phyloP scores from a whole-genome alignment of 2,113 vertebrate genomes.

The Lathamus discolor region DNA sequence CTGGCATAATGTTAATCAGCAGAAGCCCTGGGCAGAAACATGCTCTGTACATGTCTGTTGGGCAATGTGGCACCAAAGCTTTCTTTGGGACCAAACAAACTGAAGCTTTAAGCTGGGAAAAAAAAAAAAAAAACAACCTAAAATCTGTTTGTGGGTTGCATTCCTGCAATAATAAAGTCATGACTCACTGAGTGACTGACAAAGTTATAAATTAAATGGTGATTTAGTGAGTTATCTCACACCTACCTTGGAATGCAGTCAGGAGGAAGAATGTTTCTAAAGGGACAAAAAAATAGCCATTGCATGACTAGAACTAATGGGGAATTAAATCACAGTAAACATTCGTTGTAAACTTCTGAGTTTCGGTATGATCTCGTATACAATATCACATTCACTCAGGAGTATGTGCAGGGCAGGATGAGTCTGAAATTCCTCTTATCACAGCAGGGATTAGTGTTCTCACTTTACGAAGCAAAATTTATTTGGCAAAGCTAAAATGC shows the following conservation, averaged over 20 bases:
- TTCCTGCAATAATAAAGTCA: slow-evolving; percentile 21
- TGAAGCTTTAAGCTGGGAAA: background rate
- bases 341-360: background rate
- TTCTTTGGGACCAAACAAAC: background rate
- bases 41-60: background rate
- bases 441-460: background rate
- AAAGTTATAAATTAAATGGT: slow-evolving; percentile 57
- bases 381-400: background rate
- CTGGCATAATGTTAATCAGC: background rate
- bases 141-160: slow-evolving; percentile 42
- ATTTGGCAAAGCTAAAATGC: background rate
- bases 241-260: slow-evolving; percentile 32
- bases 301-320: slow-evolving; percentile 9
- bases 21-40: background rate
- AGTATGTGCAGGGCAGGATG: background rate
- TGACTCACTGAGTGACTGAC: slow-evolving; percentile 45
- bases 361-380: background rate
- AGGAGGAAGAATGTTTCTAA: background rate
- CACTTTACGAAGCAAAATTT: background rate
- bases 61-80: slow-evolving; percentile 17
- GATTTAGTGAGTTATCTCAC: slow-evolving; percentile 38
- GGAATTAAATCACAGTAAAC: slow-evolving; percentile 7
- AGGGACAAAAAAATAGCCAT: background rate
- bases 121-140: background rate
- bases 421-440: background rate